phyloP scores from a whole-genome alignment of 2,797 vertebrate genomes.

The Acanthurus tractus region DNA sequence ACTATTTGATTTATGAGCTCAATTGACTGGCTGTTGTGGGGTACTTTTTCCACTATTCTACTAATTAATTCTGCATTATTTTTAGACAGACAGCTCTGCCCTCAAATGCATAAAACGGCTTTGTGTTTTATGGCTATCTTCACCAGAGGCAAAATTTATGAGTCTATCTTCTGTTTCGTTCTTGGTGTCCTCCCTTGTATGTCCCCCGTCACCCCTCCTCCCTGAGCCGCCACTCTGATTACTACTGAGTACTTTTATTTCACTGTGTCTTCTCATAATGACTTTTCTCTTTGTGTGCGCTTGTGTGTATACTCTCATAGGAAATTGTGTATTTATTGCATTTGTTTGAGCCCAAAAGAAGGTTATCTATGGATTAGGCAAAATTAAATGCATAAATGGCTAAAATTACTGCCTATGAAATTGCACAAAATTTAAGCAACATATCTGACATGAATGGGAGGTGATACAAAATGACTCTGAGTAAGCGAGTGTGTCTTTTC shows the following conservation, averaged over 20 bases:
- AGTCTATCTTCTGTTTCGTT: constrained; percentile 42
- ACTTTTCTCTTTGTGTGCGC: constrained; percentile 24
- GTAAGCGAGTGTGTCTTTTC: constrained; percentile 27
- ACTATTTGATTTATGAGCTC: constrained; percentile 68
- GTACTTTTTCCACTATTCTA: constrained; percentile 46
- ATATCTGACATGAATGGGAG: constrained; percentile 35
- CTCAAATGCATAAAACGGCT: constrained; percentile 51
- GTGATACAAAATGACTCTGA: constrained; percentile 40
- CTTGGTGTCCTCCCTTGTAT: constrained; percentile 44
- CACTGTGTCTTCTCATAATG: constrained; percentile 41
- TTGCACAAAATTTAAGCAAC: constrained; percentile 67
- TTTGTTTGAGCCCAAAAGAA: constrained; percentile 58
- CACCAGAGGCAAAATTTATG: constrained; percentile 57
- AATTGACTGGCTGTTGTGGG: constrained; percentile 51
- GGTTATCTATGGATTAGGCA: constrained; percentile 67
- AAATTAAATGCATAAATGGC: constrained; percentile 80
- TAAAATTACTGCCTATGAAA: constrained; percentile 77
- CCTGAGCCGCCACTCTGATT: constrained; percentile 42
- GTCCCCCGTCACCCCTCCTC: constrained; percentile 37
- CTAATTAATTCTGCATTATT: constrained; percentile 73
- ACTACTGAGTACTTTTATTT: constrained; percentile 54
- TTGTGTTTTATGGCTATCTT: constrained; percentile 61
- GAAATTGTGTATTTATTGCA: constrained; percentile 32
- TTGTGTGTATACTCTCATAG: constrained; percentile 12
- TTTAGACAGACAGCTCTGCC: constrained; percentile 63